Conservation (phyloP, 1,140 invertebrate species). For the Philotrypesis tridentata region DNA sequence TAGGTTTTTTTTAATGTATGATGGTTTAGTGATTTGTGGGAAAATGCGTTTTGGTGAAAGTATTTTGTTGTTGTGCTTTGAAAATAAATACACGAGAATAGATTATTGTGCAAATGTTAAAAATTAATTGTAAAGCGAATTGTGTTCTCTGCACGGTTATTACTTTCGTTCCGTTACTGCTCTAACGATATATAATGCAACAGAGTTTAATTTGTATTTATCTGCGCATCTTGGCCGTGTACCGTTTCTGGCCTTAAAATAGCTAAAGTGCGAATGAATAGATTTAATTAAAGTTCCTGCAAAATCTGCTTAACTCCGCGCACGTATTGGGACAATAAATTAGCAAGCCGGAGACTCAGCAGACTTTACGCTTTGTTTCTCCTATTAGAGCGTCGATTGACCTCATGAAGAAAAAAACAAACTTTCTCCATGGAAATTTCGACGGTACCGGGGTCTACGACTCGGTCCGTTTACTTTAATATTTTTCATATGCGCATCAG, state of each 20-base stretch:
- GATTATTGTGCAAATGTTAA: too few species aligned
- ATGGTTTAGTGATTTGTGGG: not conserved
- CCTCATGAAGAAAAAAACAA: conserved; percentile 27
- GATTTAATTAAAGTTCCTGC: not conserved
- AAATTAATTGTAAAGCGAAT: too few species aligned
- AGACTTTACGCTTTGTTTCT: conserved; percentile 2
- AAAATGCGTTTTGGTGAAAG: not conserved
- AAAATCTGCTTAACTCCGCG: not conserved
- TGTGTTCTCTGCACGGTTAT: too few species aligned
- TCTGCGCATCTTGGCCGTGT: not conserved
- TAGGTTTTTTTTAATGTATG: too few species aligned
- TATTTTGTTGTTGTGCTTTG: not conserved
- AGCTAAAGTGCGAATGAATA: not conserved
- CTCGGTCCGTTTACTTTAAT: not conserved
- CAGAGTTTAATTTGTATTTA: not conserved
- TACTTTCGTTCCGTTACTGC: too few species aligned
- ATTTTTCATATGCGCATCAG: too few species aligned
- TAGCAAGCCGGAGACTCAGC: not conserved
- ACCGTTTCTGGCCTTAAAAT: not conserved
- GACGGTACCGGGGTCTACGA: not conserved
- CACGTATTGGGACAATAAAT: not conserved
- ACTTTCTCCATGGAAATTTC: conserved; percentile 15
- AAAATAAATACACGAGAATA: too few species aligned
- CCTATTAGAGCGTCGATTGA: conserved; percentile 4
- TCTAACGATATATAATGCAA: too few species aligned